phyloP scores from a whole-genome alignment of 35 echinoderm and acorn worm genomes.

The Apostichopus japonicus region DNA sequence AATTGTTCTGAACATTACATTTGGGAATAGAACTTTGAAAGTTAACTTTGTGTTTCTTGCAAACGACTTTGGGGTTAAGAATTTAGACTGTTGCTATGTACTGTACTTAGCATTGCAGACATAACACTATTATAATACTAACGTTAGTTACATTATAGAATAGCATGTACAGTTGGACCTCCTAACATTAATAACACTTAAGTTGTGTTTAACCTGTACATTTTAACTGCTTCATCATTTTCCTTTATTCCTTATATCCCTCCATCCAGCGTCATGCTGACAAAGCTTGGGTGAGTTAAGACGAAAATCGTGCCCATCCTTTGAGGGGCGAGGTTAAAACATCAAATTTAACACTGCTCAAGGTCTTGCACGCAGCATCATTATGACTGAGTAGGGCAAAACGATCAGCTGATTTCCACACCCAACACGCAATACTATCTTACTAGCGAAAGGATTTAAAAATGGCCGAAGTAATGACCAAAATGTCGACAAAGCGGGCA shows the following conservation, averaged over 20 bases:
- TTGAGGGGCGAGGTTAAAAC: not conserved
- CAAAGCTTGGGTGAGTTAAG: not conserved
- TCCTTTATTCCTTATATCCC: not conserved
- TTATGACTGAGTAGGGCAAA: not conserved
- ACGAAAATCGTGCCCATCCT: not conserved
- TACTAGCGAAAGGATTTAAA: not conserved
- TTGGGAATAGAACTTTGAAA: too few species aligned
- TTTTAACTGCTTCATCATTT: too few species aligned
- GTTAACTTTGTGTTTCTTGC: too few species aligned
- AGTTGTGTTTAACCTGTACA: too few species aligned
- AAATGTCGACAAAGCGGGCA: not conserved
- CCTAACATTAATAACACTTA: too few species aligned
- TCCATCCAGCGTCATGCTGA: not conserved
- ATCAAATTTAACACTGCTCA: constrained; percentile 11
- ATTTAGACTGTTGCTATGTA: too few species aligned
- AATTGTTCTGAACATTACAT: too few species aligned
- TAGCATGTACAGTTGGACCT: too few species aligned
- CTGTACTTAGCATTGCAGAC: too few species aligned
- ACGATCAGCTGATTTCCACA: constrained; percentile 41
- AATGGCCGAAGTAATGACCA: constrained; percentile 1
- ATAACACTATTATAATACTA: too few species aligned
- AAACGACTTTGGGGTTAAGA: too few species aligned
- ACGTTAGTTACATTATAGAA: too few species aligned
- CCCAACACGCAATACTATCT: not conserved
- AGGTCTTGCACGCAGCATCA: constrained; percentile 2